Conservation (phyloP, 2,888 invertebrate genomes). For the Agelastica alni region DNA sequence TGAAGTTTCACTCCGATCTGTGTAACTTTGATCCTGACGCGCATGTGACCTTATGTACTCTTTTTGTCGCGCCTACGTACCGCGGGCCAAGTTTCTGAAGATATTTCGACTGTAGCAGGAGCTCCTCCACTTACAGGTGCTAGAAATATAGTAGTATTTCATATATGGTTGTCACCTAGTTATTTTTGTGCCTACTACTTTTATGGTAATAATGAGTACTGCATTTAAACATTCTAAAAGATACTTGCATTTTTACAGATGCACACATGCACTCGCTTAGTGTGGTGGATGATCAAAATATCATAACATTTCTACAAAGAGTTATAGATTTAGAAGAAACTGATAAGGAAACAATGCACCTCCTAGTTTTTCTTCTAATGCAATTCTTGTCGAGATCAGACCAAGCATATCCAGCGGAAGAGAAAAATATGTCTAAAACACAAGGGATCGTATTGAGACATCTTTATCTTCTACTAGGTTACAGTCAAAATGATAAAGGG, state of each 20-base stretch:
- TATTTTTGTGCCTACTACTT: no score
- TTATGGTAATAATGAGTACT: no score
- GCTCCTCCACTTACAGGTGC: no score
- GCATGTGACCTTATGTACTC: no score
- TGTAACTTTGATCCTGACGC: no score
- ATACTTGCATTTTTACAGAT: constrained; percentile 63
- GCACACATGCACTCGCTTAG: constrained; percentile 84
- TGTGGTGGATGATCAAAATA: constrained; percentile 78
- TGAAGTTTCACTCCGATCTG: no score
- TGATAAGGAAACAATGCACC: constrained; percentile 93
- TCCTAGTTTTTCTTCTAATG: constrained; percentile 93
- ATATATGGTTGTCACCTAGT: no score
- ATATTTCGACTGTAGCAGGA: no score
- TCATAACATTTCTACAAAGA: constrained; percentile 79
- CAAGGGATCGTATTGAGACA: constrained; percentile 90
- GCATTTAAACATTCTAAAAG: no score
- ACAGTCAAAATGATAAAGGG: constrained; percentile 86
- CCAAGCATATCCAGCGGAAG: constrained; percentile 84
- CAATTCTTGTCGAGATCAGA: constrained; percentile 88
- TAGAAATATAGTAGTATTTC: no score
- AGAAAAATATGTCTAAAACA: constrained; percentile 76
- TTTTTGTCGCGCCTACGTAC: no score
- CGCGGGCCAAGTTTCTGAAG: no score
- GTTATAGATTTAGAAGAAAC: constrained; percentile 93
- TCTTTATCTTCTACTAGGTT: constrained; percentile 89